Evolutionary conservation across 2,888 invertebrate species (phyloP).

Genomic region (Fissipunctia ypsillon): DNA sequence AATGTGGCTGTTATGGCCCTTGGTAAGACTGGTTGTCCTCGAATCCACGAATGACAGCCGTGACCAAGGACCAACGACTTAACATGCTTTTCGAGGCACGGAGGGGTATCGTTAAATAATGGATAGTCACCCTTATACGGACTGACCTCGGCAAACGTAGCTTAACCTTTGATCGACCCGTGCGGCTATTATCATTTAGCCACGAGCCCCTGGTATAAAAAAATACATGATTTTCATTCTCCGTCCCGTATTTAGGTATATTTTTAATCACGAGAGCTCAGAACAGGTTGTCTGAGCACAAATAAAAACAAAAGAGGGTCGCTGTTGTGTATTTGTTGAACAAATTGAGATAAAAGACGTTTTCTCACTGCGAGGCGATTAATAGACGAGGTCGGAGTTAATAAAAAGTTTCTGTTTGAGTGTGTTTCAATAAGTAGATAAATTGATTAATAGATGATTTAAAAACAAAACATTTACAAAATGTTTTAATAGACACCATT

Average conservation of each 20-base stretch:
- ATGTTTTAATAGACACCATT: not conserved
- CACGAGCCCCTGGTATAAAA: too few species aligned
- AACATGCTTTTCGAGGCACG: too few species aligned
- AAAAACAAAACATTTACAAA: not conserved
- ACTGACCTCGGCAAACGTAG: too few species aligned
- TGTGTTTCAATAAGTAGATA: not conserved
- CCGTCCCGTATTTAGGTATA: not conserved
- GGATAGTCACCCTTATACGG: too few species aligned
- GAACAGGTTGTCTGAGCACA: slow-evolving; percentile 7
- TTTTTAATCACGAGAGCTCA: not conserved
- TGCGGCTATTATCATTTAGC: too few species aligned
- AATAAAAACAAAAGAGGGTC: slow-evolving; percentile 31
- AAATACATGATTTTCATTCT: too few species aligned
- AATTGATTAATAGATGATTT: not conserved
- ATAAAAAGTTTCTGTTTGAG: not conserved
- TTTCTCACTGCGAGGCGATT: slow-evolving; percentile 16
- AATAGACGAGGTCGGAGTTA: not conserved
- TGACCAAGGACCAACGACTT: too few species aligned
- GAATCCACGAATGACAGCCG: too few species aligned
- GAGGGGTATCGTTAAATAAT: too few species aligned
- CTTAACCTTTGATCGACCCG: too few species aligned
- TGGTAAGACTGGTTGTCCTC: too few species aligned
- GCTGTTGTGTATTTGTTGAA: slow-evolving; percentile 22
- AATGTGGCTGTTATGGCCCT: too few species aligned
- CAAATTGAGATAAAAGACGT: slow-evolving; percentile 40